A percentile compares a stretch with the other conserved stretches of the same genome.
Evolutionary conservation across 2,888 invertebrate species (phyloP).

Genomic region (Saturnia pavonia): DNA sequence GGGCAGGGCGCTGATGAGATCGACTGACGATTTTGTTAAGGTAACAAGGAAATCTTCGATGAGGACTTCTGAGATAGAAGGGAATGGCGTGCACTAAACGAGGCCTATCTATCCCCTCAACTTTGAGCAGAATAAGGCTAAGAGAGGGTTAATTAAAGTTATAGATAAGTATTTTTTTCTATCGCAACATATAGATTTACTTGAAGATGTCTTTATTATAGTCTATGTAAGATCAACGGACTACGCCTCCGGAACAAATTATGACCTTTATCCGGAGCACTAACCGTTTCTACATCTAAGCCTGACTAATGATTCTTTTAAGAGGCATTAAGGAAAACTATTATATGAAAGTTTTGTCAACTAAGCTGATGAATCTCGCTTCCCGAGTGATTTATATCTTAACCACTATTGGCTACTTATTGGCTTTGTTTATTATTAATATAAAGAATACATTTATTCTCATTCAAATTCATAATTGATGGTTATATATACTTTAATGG

Average conservation of each 20-base stretch:
- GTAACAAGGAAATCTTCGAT: too few species aligned
- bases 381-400: neutral
- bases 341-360: constrained; percentile 11
- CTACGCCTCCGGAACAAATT: constrained; percentile 8
- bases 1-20: too few species aligned
- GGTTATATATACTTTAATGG: too few species aligned
- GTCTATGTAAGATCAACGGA: neutral
- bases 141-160: neutral
- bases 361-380: constrained; percentile 12
- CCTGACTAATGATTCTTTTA: constrained; percentile 3
- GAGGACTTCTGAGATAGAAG: too few species aligned
- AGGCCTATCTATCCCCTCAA: too few species aligned
- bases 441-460: neutral
- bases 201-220: neutral
- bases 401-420: neutral
- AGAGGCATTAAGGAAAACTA: constrained; percentile 11
- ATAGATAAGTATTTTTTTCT: neutral
- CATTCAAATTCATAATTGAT: too few species aligned
- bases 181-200: neutral
- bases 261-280: constrained; percentile 13
- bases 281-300: constrained; percentile 12
- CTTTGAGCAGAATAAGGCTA: too few species aligned
- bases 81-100: too few species aligned
- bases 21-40: too few species aligned
- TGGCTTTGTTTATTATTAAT: neutral